Evolutionary conservation across 2,113 vertebrate genomes (phyloP).

Genomic region (Heterotis niloticus): DNA sequence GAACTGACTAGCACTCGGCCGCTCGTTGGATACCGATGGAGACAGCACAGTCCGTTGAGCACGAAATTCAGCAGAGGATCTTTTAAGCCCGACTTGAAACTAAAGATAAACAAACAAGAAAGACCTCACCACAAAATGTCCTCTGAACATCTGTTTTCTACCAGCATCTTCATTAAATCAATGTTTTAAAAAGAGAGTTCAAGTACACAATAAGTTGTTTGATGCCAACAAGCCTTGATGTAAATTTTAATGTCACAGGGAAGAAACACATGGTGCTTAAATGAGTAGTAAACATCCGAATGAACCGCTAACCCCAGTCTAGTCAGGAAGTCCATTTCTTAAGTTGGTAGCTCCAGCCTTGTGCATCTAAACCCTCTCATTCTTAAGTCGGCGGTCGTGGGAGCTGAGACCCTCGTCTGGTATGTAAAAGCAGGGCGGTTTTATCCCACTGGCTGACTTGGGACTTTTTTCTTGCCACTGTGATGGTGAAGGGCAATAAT

Average conservation of each 20-base stretch:
- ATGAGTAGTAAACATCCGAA: no score
- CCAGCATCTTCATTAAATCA: background rate
- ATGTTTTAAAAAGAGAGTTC: background rate
- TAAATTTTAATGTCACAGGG: background rate
- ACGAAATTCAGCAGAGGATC: background rate
- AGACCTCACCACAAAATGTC: background rate
- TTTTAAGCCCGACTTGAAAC: background rate
- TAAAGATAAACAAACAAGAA: background rate
- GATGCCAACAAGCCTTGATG: background rate
- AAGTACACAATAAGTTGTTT: background rate
- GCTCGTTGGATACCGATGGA: no score
- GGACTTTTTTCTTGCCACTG: conserved; percentile 34
- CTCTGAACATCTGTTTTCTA: background rate
- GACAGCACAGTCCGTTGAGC: background rate
- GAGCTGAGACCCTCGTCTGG: conserved; percentile 6
- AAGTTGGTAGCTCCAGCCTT: background rate
- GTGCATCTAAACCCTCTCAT: conserved; percentile 10
- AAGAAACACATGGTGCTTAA: background rate
- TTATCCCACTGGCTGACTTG: background rate
- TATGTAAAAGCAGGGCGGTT: conserved; percentile 19
- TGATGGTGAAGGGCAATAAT: conserved; percentile 38
- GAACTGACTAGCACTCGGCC: no score
- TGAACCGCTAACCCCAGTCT: no score
- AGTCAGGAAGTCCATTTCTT: no score
- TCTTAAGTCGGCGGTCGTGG: conserved; percentile 39